Conservation (phyloP, 2,888 invertebrate species). For the Acleris emargana region DNA sequence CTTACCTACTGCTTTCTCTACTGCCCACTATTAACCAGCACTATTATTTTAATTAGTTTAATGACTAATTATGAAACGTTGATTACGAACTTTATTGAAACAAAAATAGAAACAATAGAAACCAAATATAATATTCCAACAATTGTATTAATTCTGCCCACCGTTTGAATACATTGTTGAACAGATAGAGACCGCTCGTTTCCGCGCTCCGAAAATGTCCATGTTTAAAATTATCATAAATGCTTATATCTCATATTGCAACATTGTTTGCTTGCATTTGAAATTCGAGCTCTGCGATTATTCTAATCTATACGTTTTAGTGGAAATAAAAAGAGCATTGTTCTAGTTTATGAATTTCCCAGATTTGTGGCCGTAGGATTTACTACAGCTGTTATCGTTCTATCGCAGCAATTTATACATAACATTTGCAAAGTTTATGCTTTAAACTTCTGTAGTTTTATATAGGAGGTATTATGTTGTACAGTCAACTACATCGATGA, state of each 20-base stretch:
- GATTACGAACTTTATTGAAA: background rate
- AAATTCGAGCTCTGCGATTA: constrained; percentile 29
- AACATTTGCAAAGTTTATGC: no score
- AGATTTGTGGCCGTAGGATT: background rate
- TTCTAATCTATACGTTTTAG: constrained; percentile 26
- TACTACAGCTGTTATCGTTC: background rate
- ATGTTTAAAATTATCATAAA: constrained; percentile 63
- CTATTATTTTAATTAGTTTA: no score
- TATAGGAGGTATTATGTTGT: no score
- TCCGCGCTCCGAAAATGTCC: constrained; percentile 48
- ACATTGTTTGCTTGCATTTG: constrained; percentile 38
- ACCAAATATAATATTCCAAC: background rate
- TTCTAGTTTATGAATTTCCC: background rate
- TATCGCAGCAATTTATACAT: background rate
- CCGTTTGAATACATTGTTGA: constrained; percentile 18
- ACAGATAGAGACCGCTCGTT: constrained; percentile 36
- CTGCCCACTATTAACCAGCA: no score
- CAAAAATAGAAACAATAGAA: background rate
- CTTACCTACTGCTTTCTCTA: no score
- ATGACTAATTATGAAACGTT: background rate
- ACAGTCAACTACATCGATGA: no score
- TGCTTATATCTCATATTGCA: constrained; percentile 58
- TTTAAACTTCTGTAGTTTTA: no score
- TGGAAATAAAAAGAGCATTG: constrained; percentile 14
- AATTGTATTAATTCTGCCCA: constrained; percentile 15